A percentile compares a stretch with the other conserved stretches of the same genome.
These are phyloP conservation scores for Hyposoter dolosus DNA, from an alignment of 2,888 invertebrate species.

Conservation along the genomic window DNA sequence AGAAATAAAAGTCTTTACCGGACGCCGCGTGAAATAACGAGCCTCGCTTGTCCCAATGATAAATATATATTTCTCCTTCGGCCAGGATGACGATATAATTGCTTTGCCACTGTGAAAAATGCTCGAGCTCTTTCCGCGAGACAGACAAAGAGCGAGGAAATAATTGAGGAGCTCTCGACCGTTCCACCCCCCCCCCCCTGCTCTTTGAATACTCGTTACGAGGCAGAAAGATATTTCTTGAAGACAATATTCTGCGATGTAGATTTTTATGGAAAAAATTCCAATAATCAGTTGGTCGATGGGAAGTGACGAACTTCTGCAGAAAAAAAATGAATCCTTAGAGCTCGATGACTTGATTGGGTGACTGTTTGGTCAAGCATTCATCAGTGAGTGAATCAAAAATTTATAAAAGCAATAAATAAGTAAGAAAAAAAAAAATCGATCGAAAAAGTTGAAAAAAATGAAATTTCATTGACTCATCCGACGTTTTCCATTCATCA, in stretches of 20 bases:
- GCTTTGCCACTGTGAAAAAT: slow-evolving; percentile 40
- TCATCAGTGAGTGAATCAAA: background rate
- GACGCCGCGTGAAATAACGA: slow-evolving; percentile 37
- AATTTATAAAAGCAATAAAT: background rate
- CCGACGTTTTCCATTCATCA: background rate
- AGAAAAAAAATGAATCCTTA: background rate
- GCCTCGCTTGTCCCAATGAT: background rate
- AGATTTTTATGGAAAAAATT: background rate
- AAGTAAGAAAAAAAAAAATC: background rate
- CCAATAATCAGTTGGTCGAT: background rate
- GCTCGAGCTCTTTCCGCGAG: slow-evolving; percentile 24
- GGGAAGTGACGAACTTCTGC: background rate
- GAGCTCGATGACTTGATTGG: background rate
- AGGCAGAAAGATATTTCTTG: background rate
- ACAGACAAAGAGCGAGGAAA: background rate
- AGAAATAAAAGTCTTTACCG: background rate
- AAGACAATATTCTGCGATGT: background rate
- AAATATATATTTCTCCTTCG: slow-evolving; percentile 44
- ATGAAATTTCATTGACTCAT: background rate
- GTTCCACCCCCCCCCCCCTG: background rate
- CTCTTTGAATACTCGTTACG: slow-evolving; percentile 8
- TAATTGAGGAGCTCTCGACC: slow-evolving; percentile 33
- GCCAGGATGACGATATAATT: slow-evolving; percentile 61
- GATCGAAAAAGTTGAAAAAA: background rate
- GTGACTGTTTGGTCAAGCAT: background rate